phyloP scores from a whole-genome alignment of 2,888 invertebrate genomes.

The Netelia melanura region DNA sequence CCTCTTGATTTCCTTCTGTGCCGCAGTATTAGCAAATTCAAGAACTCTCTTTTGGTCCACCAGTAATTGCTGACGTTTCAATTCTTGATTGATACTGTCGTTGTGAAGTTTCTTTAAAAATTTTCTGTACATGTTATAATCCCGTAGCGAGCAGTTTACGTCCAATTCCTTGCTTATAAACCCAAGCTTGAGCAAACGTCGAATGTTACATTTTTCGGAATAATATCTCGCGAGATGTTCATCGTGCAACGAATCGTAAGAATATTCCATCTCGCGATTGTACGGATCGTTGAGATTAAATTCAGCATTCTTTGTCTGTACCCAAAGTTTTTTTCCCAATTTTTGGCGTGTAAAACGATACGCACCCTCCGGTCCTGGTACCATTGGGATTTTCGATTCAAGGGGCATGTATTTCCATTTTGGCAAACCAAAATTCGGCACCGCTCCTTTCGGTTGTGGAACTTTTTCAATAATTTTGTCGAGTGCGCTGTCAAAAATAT shows the following conservation, averaged over 20 bases:
- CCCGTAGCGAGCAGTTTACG: constrained; percentile 83
- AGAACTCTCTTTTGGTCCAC: constrained; percentile 71
- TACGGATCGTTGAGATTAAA: constrained; percentile 81
- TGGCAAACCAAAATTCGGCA: constrained; percentile 83
- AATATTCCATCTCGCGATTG: constrained; percentile 75
- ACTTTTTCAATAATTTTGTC: constrained; percentile 76
- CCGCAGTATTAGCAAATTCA: constrained; percentile 71
- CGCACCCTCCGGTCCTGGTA: constrained; percentile 82
- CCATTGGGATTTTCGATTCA: constrained; percentile 84
- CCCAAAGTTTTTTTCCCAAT: constrained; percentile 80
- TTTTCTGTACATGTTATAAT: constrained; percentile 85
- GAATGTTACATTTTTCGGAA: constrained; percentile 65
- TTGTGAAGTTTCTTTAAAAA: constrained; percentile 81
- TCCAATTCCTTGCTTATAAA: constrained; percentile 82
- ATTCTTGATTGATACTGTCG: constrained; percentile 75
- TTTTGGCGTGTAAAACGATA: constrained; percentile 83
- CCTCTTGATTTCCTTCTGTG: constrained; percentile 74
- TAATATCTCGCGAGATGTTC: constrained; percentile 78
- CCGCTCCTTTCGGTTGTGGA: constrained; percentile 79
- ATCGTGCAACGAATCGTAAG: constrained; percentile 82
- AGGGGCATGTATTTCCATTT: constrained; percentile 84
- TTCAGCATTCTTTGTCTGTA: constrained; percentile 67
- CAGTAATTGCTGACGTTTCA: constrained; percentile 68
- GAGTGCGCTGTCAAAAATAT: constrained; percentile 71
- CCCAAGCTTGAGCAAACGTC: constrained; percentile 75